Percentiles rank a stretch among this genome's conserved stretches.
phyloP scores from a whole-genome alignment of 1,140 invertebrate species.

The Drusus annulatus region DNA sequence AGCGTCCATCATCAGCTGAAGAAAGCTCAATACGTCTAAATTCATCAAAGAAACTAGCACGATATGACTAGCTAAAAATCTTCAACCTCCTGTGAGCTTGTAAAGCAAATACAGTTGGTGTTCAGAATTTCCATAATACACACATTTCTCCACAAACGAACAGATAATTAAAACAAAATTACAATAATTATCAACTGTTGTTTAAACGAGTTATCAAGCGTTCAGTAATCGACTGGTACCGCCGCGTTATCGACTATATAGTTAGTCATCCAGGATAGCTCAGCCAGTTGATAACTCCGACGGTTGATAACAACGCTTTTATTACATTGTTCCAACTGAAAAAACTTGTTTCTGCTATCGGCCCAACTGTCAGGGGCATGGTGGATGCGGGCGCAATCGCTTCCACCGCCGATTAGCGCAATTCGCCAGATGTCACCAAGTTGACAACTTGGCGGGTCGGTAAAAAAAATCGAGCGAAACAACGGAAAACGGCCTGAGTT shows the following conservation, averaged over 20 bases:
- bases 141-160: background rate
- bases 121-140: no score
- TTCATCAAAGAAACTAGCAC: no score
- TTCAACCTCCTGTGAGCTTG: no score
- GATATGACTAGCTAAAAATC: no score
- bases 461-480: background rate
- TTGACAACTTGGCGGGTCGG: conserved; percentile 1
- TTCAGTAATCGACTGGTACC: background rate
- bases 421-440: background rate
- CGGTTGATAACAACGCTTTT: background rate
- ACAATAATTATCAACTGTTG: conserved; percentile 1
- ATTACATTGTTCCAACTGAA: conserved; percentile 20
- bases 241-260: background rate
- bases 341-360: conserved; percentile 23
- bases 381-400: conserved; percentile 6
- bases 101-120: no score
- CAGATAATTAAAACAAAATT: background rate
- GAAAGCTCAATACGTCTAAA: no score
- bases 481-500: no score
- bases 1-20: no score
- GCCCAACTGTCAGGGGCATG: conserved; percentile 1
- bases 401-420: background rate
- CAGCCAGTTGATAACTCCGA: no score
- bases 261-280: conserved; percentile 25
- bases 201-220: conserved; percentile 4